Base-by-base conservation (phyloP, 2,797 vertebrate species). In the Syndactyla subalaris region DNA sequence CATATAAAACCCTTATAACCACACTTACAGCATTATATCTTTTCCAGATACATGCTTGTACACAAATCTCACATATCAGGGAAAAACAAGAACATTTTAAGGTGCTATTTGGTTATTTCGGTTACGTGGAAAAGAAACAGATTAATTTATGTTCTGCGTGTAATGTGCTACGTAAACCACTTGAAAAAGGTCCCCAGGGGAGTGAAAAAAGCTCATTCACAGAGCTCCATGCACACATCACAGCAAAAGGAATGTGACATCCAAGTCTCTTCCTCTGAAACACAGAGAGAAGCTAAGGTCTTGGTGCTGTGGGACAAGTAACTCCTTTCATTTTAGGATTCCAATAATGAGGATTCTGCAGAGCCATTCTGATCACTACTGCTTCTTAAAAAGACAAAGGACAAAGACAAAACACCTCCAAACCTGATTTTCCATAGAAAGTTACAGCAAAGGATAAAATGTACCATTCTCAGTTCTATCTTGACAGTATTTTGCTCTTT, bases 1-100 rank as follows among this genome's bases (percentile, higher is more conserved):
- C 68, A 55, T 89, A 92, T 41, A 94, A 74, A 94, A 36, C 58
- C 57, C 75, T 93, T 95, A 55, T 24, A 94, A 74, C 23, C 79
- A 77, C 76, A 68, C 73, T 90, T 70, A 62, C 1, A 91, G 81
- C 62, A 63, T 72, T 95, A 4, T 45, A 32, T 71, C 70, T 78
- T 67, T 72, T 93, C 59, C 62, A 89, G 39, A 85, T 55, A 89
- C 34, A 36, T 6, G 45, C 45, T 30, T 81, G 24, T n/a, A 92
- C 55, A 74, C 63, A 90, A 77, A 89, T 65, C 46, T 80, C 85
- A 89, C 32, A 19, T 68, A 81, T 23, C 41, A 63, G 63, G 41
- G n/a, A 70, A 86, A 91, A 89, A 4, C 38, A 65, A 68, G 41
- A 79, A 57, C 22, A 39, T 90, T 90, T 86, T 71, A 78, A 86